Evolutionary conservation across 1,140 invertebrate genomes (phyloP).

Genomic region (Temnothorax longispinosus): DNA sequence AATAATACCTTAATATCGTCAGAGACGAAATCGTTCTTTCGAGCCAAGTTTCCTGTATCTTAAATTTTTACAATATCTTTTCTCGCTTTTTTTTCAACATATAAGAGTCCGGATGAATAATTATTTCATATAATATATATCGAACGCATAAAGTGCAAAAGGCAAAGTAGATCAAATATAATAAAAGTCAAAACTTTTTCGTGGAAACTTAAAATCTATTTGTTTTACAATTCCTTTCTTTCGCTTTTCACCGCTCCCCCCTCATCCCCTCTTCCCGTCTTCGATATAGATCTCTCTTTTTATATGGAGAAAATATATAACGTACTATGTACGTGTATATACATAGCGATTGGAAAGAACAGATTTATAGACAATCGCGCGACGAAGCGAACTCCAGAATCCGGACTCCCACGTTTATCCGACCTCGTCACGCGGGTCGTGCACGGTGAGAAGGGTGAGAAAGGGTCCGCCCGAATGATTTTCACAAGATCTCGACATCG

Average conservation of each 20-base stretch:
- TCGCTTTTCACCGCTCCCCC: not conserved
- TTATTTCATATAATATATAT: not conserved
- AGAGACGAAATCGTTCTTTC: not conserved
- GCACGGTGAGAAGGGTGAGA: not conserved
- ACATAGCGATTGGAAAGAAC: not conserved
- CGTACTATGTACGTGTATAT: not conserved
- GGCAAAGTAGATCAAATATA: not conserved
- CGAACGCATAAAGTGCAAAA: not conserved
- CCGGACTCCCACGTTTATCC: conserved; percentile 12
- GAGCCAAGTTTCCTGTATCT: not conserved
- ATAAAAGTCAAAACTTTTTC: not conserved
- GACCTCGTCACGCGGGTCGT: conserved; percentile 10
- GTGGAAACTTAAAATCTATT: not conserved
- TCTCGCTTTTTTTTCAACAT: not conserved
- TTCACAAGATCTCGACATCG: conserved; percentile 25
- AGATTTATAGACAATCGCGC: conserved; percentile 30
- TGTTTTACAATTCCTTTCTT: not conserved
- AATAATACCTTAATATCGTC: not conserved
- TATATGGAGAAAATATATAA: not conserved
- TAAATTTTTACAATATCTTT: not conserved
- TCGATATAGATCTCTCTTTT: not conserved
- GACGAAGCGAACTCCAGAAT: not conserved
- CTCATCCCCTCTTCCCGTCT: too few relatives aligned
- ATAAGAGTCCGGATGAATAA: not conserved
- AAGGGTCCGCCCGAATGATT: conserved; percentile 51